A percentile compares a stretch with the other conserved stretches of the same genome.
Conservation (phyloP, 2,113 vertebrate species). For the Caranx ignobilis region DNA sequence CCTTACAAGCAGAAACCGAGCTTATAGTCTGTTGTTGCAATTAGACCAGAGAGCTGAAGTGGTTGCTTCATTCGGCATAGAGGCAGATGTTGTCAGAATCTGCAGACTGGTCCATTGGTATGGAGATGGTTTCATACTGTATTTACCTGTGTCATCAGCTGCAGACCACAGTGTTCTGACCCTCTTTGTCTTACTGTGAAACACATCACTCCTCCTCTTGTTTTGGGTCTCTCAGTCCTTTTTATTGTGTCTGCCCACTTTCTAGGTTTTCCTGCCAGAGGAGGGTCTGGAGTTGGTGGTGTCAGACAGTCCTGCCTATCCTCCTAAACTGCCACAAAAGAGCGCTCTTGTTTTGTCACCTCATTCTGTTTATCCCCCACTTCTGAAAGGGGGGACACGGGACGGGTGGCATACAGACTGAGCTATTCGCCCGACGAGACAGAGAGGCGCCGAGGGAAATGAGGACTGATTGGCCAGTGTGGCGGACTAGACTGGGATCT, state of each 20-base stretch:
- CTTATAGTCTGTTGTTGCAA: neutral
- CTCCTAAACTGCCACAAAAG: constrained; percentile 48
- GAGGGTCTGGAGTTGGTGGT: constrained; percentile 13
- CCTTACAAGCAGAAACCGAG: neutral
- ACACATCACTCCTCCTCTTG: constrained; percentile 20
- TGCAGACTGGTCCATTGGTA: neutral
- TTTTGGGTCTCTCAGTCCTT: constrained; percentile 26
- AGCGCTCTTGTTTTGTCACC: constrained; percentile 40
- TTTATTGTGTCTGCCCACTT: constrained; percentile 39
- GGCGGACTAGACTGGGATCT: constrained; percentile 42
- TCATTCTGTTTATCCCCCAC: constrained; percentile 41
- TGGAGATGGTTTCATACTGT: neutral
- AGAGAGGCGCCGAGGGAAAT: constrained; percentile 65
- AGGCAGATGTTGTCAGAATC: neutral
- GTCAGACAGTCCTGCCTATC: constrained; percentile 43
- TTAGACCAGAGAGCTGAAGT: neutral
- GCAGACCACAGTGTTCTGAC: constrained; percentile 17
- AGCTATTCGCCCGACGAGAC: constrained; percentile 63
- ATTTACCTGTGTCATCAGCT: neutral
- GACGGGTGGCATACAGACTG: constrained; percentile 28
- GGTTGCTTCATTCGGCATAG: neutral
- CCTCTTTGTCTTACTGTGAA: constrained; percentile 26
- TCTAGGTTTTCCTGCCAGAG: constrained; percentile 43
- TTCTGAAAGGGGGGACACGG: constrained; percentile 26
- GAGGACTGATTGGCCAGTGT: constrained; percentile 39